Evolutionary conservation across 2,113 vertebrate genomes (phyloP), one percentile per base, ranked within the genome.

Genomic region (Grus americana): DNA sequence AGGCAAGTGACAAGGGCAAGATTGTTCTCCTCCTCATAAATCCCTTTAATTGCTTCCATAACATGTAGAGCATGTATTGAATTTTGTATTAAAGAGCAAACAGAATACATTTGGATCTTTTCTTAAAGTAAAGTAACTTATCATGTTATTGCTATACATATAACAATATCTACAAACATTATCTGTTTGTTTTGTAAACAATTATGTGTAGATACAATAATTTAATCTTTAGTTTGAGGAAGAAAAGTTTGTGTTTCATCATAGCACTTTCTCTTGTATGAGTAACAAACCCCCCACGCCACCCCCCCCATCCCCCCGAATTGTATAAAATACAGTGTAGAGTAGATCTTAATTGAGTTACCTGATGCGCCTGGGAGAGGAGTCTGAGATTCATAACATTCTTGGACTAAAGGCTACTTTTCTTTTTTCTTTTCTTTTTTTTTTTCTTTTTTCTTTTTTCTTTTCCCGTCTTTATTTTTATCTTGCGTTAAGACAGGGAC

Each of bases 1-100:
- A 90, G 46, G 20, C n/a, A 91, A 86, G 23, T 95, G 90, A 79
- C 81, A 94, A 85, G 54, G 54, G 81, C 55, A 93, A 90, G 71
- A 84, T 86, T 90, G 29, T 86, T 95, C 58, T 83, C 26, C 14
- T 97, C 42, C 46, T 80, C 79, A 88, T 88, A 96, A 94, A 91
- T 90, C 62, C 47, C n/a, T 91, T 85, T 91, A 85, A 88, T 96
- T 92, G 8, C 58, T 86, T 76, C 58, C 38, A 32, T 79, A 90
- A 72, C 27, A 54, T 90, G 42, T 29, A 86, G 30, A 73, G 19
- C 46, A 54, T 49, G 34, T 68, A 68, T 26, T 90, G 58, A 94
- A 76, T 88, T 93, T 72, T 91, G 15, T 83, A 80, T 62, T 90
- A 70, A 92, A 62, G 10, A 90, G 6, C 17, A 79, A 96, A 44